Percentiles rank a stretch among this genome's conserved stretches.
These are phyloP conservation scores for Acrocephalus kingi DNA, from an alignment of 2,113 vertebrate genomes.

Conservation along the genomic window DNA sequence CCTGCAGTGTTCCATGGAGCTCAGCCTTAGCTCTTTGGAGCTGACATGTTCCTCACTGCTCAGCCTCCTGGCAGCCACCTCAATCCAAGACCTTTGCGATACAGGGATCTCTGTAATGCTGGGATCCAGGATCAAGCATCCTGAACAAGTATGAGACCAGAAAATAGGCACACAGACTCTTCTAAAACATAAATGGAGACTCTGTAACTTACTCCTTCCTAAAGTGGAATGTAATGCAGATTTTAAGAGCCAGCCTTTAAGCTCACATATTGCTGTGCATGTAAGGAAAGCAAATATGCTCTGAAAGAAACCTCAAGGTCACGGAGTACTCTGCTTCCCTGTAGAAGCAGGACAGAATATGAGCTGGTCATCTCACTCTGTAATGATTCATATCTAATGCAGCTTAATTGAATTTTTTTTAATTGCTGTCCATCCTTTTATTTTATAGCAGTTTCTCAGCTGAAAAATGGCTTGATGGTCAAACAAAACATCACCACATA, in stretches of 20 bases:
- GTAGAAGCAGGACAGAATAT: background rate
- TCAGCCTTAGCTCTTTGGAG: background rate
- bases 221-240: background rate
- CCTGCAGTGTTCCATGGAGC: background rate
- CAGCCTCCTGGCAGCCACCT: background rate
- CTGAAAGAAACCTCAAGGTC: background rate
- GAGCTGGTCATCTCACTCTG: background rate
- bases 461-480: background rate
- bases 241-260: background rate
- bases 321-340: background rate
- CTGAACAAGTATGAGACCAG: background rate
- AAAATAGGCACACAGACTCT: background rate
- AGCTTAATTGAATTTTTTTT: background rate
- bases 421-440: background rate
- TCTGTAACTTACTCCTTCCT: background rate
- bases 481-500: background rate
- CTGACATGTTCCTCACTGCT: background rate
- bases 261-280: background rate
- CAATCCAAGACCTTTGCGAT: background rate
- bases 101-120: background rate
- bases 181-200: background rate
- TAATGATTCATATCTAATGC: background rate
- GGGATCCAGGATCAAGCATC: background rate
- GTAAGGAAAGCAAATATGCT: background rate
- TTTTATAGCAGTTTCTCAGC: background rate